phyloP scores from a whole-genome alignment of 23 tunicate genomes.

The Phallusia fumigata region DNA sequence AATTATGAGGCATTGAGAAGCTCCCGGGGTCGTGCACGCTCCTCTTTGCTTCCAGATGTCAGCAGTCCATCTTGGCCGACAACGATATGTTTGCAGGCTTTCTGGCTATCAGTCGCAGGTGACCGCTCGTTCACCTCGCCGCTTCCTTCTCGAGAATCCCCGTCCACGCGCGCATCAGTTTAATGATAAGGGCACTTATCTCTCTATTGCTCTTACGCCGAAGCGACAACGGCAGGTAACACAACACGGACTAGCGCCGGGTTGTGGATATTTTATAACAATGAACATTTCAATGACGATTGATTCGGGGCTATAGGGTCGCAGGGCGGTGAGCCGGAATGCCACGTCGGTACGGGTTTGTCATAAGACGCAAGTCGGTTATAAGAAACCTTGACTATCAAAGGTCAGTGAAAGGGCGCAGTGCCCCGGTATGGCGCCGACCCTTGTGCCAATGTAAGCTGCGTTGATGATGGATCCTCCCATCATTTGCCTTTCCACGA shows the following conservation, averaged over 20 bases:
- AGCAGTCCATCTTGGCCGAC: no score
- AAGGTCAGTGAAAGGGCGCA: background rate
- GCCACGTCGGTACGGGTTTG: background rate
- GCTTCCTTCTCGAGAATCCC: background rate
- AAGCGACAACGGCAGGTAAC: background rate
- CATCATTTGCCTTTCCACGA: background rate
- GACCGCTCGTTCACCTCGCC: slow-evolving; percentile 2
- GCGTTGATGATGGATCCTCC: background rate
- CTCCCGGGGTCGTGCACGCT: no score
- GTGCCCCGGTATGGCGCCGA: background rate
- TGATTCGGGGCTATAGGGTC: background rate
- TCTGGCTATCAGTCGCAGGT: slow-evolving; percentile 1
- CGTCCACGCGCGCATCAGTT: background rate
- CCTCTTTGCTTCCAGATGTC: no score
- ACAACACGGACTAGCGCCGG: background rate
- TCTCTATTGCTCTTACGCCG: background rate
- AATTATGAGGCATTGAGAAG: no score
- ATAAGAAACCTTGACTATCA: background rate
- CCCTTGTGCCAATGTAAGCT: no score
- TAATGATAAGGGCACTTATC: background rate
- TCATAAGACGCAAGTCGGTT: no score
- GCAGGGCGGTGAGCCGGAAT: background rate
- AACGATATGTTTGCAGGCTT: no score
- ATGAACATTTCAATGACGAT: slow-evolving; percentile 4
- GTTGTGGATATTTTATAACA: background rate